Evolutionary conservation across 2,797 vertebrate genomes (phyloP).

Genomic region (Clarias pachynema): DNA sequence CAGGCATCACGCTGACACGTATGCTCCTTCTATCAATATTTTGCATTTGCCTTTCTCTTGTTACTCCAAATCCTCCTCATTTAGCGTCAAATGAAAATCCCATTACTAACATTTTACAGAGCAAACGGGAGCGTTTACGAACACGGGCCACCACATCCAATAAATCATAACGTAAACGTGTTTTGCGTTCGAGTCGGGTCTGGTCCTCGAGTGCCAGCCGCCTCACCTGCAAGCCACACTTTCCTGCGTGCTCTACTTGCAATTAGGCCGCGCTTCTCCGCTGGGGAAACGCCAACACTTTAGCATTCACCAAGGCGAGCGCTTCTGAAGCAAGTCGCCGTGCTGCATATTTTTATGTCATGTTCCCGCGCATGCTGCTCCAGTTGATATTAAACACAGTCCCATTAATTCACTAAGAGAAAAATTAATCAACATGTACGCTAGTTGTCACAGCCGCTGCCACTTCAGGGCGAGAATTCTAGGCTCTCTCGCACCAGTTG

Average conservation of each 20-base stretch:
- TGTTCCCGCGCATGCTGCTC: slow-evolving; percentile 41
- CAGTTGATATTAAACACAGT: slow-evolving; percentile 50
- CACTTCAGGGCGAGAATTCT: slow-evolving; percentile 42
- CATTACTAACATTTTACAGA: slow-evolving; percentile 76
- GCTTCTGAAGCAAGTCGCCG: slow-evolving; percentile 35
- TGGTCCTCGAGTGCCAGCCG: slow-evolving; percentile 46
- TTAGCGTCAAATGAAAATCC: slow-evolving; percentile 75
- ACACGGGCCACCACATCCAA: slow-evolving; percentile 69
- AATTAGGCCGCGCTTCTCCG: slow-evolving; percentile 61
- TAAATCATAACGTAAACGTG: slow-evolving; percentile 68
- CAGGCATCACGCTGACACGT: slow-evolving; percentile 68
- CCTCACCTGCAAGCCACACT: slow-evolving; percentile 51
- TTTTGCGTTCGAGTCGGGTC: slow-evolving; percentile 45
- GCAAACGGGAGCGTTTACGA: slow-evolving; percentile 76
- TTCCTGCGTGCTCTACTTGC: slow-evolving; percentile 57
- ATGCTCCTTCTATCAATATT: slow-evolving; percentile 75
- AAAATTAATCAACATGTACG: slow-evolving; percentile 49
- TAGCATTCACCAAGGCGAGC: slow-evolving; percentile 50
- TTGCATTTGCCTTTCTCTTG: slow-evolving; percentile 60
- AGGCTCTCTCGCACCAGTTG: slow-evolving; percentile 5
- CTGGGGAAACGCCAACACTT: slow-evolving; percentile 49
- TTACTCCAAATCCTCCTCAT: slow-evolving; percentile 50
- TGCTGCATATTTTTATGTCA: slow-evolving; percentile 58
- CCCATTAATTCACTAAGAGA: slow-evolving; percentile 54
- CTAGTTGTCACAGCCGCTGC: slow-evolving; percentile 39